Evolutionary conservation across 1,140 invertebrate species (phyloP).

Genomic region (Heliothis subflexa): DNA sequence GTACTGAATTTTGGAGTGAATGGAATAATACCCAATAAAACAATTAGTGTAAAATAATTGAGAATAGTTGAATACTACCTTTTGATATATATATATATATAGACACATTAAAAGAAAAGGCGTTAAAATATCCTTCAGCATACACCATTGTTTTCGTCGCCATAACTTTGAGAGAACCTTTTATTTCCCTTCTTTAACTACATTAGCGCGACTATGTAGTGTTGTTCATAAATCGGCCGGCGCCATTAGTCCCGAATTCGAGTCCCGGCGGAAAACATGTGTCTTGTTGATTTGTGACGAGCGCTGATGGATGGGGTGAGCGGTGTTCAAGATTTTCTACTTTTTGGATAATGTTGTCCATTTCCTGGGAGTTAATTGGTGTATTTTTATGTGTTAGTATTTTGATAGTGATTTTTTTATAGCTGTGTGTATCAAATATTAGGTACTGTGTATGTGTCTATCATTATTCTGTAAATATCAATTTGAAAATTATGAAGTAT

Average conservation of each 20-base stretch:
- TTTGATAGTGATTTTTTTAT: not conserved
- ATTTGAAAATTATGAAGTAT: too few species aligned
- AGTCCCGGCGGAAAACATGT: slow-evolving; percentile 74
- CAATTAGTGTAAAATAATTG: too few species aligned
- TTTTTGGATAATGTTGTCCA: slow-evolving; percentile 22
- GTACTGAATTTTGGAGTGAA: not conserved
- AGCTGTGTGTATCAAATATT: too few species aligned
- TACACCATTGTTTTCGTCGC: slow-evolving; percentile 33
- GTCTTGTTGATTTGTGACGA: slow-evolving; percentile 81
- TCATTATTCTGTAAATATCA: too few species aligned
- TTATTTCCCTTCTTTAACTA: slow-evolving; percentile 55
- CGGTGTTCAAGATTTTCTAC: slow-evolving; percentile 4
- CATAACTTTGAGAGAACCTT: slow-evolving; percentile 41
- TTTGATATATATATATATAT: too few species aligned
- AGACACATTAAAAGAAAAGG: not conserved
- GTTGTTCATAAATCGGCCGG: slow-evolving; percentile 71
- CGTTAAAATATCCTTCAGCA: slow-evolving; percentile 1
- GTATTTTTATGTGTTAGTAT: not conserved
- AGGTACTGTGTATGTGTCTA: too few species aligned
- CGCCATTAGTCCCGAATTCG: slow-evolving; percentile 68
- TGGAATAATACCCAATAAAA: too few species aligned
- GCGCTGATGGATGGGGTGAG: slow-evolving; percentile 69
- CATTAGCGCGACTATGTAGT: slow-evolving; percentile 61
- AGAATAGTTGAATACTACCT: too few species aligned
- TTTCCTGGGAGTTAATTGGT: slow-evolving; percentile 2